Evolutionary conservation across 1,140 invertebrate species (phyloP), one percentile per base, ranked within the genome.

Genomic region (Dryas iulia): DNA sequence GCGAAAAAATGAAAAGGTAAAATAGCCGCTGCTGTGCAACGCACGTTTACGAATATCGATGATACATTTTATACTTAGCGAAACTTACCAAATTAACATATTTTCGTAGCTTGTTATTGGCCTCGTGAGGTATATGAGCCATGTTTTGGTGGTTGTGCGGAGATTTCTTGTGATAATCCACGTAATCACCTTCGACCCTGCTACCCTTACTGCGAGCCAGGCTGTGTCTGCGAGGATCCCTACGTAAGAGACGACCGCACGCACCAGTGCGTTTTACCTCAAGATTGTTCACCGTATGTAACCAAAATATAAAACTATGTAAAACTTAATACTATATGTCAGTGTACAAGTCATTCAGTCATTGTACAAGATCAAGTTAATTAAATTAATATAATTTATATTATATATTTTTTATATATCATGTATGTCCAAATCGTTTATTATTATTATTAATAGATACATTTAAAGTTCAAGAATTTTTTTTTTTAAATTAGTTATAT

Each of bases 141-240:
- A 0, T 91, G 87, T 61, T 91, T 89, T 69, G 87, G 86, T 0
- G 89, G 89, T 0, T 91, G 89, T 58, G 89, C 89, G 0, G 89
- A 89, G 73, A 81, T 89, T 10, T 84, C 89, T 2, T 91, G 87
- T 60, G 87, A 91, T 78, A 91, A 91, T 76, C 89, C 89, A 0
- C 86, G 85, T 12, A 86, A 83, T 70, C 87, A 88, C 77, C 76
- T 89, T 35, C 81, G 89, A 0, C 87, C 87, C 2, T 91, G 89
- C 75, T 89, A 91, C 72, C 87, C 89, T 3, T 91, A 91, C 75
- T 91, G 89, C 70, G 89, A 91, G 76, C 86, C 88, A 0, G 88
- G 87, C 30, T 89, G 87, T 59, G 79, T 91, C 23, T 91, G 89
- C 39, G 85, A 87, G 63, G 87, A 88, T 11, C 89, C 87, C 12